Conservation (phyloP, 2,797 vertebrate genomes). For the Bucorvus abyssinicus region DNA sequence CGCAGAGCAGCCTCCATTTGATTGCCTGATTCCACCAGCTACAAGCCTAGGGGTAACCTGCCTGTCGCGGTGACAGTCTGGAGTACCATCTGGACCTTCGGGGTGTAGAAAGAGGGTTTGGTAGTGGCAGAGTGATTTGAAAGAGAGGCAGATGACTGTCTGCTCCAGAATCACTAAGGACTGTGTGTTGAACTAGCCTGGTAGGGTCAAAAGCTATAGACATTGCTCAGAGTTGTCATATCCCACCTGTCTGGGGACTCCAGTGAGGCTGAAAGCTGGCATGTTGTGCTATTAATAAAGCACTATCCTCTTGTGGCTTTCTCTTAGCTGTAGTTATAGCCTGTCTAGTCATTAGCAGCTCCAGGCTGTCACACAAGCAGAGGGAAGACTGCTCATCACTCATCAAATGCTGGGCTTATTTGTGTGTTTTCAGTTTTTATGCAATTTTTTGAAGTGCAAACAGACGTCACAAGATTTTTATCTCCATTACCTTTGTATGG, state of each 20-base stretch:
- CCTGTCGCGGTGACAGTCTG: not conserved
- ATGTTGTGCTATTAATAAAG: not conserved
- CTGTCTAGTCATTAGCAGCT: not conserved
- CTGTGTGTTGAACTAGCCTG: not conserved
- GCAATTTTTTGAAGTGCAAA: slow-evolving; percentile 45
- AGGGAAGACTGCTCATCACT: not conserved
- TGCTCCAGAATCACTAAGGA: not conserved
- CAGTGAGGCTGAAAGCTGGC: not conserved
- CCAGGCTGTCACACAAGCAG: not conserved
- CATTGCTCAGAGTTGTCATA: not conserved
- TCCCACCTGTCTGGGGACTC: not conserved
- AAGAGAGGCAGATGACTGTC: not conserved
- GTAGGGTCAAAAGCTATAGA: not conserved
- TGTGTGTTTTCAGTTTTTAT: slow-evolving; percentile 1
- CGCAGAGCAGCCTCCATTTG: not conserved
- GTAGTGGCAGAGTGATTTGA: not conserved
- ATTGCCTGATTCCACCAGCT: not conserved
- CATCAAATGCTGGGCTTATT: not conserved
- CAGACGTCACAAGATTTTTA: slow-evolving; percentile 25
- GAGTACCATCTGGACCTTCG: not conserved
- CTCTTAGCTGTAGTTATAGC: not conserved
- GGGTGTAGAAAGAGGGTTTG: not conserved
- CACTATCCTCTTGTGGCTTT: not conserved
- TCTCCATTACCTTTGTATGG: not conserved
- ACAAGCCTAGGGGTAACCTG: not conserved